A percentile compares a stretch with the other conserved stretches of the same genome.
Conservation (phyloP, 2,113 vertebrate species). For the Mirza zaza region DNA sequence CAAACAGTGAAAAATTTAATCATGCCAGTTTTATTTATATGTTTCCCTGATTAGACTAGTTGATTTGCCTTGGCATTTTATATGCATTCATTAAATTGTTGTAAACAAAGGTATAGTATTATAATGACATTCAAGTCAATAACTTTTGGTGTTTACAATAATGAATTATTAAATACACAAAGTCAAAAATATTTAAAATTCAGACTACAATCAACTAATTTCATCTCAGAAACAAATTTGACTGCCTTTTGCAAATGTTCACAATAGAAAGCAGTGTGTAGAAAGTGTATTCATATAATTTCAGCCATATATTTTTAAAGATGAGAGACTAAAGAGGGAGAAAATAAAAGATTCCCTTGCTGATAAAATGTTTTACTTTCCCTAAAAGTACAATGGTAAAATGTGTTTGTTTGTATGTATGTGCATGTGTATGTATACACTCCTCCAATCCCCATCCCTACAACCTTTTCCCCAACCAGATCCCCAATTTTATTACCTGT, state of each 20-base stretch:
- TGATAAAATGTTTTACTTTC: neutral
- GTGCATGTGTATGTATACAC: neutral
- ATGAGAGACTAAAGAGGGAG: neutral
- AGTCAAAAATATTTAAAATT: conserved; percentile 46
- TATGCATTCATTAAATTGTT: conserved; percentile 40
- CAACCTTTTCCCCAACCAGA: neutral
- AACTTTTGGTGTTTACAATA: conserved; percentile 6
- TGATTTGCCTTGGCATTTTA: conserved; percentile 56
- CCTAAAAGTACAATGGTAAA: neutral
- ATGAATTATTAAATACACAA: neutral
- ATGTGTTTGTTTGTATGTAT: neutral
- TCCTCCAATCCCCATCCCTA: no score
- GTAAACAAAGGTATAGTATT: conserved; percentile 42
- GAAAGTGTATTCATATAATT: neutral
- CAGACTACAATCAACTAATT: neutral
- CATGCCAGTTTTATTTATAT: conserved; percentile 36
- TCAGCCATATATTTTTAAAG: neutral
- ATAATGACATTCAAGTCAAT: conserved; percentile 21
- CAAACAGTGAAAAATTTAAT: conserved; percentile 23
- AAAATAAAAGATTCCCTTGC: neutral
- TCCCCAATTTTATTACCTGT: conserved; percentile 89
- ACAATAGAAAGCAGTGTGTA: neutral
- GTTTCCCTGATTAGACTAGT: conserved; percentile 4
- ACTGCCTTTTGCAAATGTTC: conserved; percentile 4
- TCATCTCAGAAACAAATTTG: neutral